These are phyloP conservation scores for Zosterops borbonicus DNA, from an alignment of 2,113 vertebrate species.

Conservation along the genomic window DNA sequence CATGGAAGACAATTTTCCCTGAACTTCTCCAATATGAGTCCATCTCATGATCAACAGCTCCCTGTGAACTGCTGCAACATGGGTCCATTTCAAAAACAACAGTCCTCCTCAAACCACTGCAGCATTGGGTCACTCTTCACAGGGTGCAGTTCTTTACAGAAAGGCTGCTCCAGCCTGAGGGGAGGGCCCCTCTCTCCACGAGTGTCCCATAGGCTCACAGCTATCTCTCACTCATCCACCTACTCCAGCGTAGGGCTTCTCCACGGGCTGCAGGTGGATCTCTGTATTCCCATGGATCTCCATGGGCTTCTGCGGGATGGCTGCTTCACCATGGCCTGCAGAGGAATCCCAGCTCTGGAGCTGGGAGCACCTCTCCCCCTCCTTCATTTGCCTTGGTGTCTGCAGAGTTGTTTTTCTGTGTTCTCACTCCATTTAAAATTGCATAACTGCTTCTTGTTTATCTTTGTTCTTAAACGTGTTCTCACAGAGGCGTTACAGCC, in stretches of 20 bases:
- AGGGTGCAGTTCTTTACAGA: background rate
- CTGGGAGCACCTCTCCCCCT: background rate
- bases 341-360: background rate
- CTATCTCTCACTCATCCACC: background rate
- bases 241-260: background rate
- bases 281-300: background rate
- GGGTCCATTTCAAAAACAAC: background rate
- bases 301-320: background rate
- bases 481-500: background rate
- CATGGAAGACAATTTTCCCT: background rate
- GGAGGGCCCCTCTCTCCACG: accelerated
- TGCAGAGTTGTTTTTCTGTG: background rate
- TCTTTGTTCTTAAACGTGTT: background rate
- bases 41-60: background rate
- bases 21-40: background rate
- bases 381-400: background rate
- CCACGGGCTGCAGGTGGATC: background rate
- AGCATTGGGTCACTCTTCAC: accelerated
- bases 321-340: background rate
- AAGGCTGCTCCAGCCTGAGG: background rate
- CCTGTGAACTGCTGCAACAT: background rate
- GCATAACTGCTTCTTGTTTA: background rate
- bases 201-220: background rate
- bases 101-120: background rate
- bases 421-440: background rate